Evolutionary conservation across 2,797 vertebrate genomes (phyloP).

Genomic region (Coendou prehensilis): DNA sequence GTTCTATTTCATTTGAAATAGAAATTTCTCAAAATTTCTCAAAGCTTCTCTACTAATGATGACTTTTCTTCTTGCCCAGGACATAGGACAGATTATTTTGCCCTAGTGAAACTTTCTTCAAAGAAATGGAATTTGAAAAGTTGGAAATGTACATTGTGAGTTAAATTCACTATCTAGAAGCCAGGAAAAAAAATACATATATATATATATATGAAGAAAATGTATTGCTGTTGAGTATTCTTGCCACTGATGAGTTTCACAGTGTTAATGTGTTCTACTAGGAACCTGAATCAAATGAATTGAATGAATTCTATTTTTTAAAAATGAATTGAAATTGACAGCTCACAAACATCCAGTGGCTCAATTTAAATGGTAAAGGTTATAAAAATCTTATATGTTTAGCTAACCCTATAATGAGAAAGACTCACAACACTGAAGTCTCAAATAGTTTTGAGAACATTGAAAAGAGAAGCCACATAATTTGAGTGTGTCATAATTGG

Average conservation of each 20-base stretch:
- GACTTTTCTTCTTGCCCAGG: not conserved
- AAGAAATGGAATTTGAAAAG: conserved; percentile 29
- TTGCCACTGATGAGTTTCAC: not conserved
- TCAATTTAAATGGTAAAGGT: conserved; percentile 73
- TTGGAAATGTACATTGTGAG: not conserved
- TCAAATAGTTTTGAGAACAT: conserved; percentile 65
- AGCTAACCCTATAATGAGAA: conserved; percentile 69
- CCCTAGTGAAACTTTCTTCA: not conserved
- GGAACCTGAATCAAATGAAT: conserved; percentile 61
- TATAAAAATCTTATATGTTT: conserved; percentile 65
- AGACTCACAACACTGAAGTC: conserved; percentile 53
- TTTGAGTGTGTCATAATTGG: conserved; percentile 60
- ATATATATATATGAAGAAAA: not conserved
- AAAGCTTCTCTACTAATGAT: not conserved
- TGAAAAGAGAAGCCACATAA: conserved; percentile 45
- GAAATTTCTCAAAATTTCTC: not conserved
- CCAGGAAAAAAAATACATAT: not conserved
- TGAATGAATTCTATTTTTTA: conserved; percentile 54
- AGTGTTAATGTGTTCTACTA: not conserved
- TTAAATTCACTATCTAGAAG: conserved; percentile 28
- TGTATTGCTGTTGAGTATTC: not conserved
- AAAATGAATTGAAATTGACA: conserved; percentile 41
- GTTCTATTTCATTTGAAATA: not conserved
- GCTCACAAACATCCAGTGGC: conserved; percentile 38
- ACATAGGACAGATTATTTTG: not conserved